Conservation (phyloP, 2,888 invertebrate genomes). For the Heliothis peltigera region DNA sequence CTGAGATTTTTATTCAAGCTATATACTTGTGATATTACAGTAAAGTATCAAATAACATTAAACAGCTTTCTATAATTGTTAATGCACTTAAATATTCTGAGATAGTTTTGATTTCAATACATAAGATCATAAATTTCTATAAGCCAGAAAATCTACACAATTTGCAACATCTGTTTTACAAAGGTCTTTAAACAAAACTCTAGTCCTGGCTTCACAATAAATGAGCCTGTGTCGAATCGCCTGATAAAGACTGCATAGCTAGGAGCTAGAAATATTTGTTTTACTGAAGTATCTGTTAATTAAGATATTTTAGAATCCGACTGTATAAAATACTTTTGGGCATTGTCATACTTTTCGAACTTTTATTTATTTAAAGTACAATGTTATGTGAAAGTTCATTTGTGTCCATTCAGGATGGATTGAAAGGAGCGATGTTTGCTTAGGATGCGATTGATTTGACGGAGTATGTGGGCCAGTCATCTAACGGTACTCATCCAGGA, state of each 20-base stretch:
- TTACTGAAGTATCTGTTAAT: slow-evolving; percentile 5
- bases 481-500: slow-evolving; percentile 55
- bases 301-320: slow-evolving; percentile 5
- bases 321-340: background rate
- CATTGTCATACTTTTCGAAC: slow-evolving; percentile 4
- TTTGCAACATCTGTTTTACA: no score
- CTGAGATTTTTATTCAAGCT: background rate
- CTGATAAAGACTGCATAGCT: background rate
- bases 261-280: background rate
- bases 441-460: slow-evolving; percentile 57
- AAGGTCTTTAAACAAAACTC: no score
- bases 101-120: no score
- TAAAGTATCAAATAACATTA: no score
- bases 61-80: no score
- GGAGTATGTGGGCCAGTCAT: slow-evolving; percentile 34
- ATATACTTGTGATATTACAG: no score
- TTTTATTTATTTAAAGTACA: slow-evolving; percentile 47
- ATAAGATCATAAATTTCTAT: no score
- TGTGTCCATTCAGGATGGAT: slow-evolving; percentile 54
- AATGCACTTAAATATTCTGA: no score
- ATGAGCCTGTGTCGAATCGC: background rate
- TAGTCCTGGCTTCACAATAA: background rate
- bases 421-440: slow-evolving; percentile 53
- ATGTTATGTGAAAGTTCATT: slow-evolving; percentile 59
- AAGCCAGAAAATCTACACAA: no score